Base-by-base conservation (phyloP, 2,797 vertebrate genomes). In the Channallabes apus region DNA sequence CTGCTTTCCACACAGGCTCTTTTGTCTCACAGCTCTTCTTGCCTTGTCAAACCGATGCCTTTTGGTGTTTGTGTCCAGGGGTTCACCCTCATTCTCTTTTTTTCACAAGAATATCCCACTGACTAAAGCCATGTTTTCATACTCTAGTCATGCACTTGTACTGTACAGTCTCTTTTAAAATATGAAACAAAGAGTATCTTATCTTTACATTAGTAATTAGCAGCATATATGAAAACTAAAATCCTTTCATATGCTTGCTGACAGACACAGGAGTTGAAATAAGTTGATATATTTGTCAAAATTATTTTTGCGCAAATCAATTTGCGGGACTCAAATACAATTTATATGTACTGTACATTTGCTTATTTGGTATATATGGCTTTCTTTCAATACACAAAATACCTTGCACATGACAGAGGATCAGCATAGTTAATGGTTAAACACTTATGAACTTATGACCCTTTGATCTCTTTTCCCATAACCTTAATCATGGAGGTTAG, bases 21-120 rank as follows among this genome's bases (percentile, higher is more conserved):
- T 88, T 86, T 88, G 88, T 84, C 32, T 82, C 35, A 24, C 80
- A 87, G 86, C 90, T 87, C 86, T 88, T 89, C 82, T 88, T 88
- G 87, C 59, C 84, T 68, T 80, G 89, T 91, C 91, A 90, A 87
- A 80, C 88, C 38, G 62, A 85, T 88, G 88, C 91, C 87, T 89
- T 90, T 90, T 90, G 80, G 67, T 87, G 86, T 80, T 88, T 89
- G 79, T 86, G 27, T 58, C 67, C 24, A 59, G 17, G 64, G 72
- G 72, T 82, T 77, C 77, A 77, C 54, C 41, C 51, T 75, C 38
- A 6, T 75, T 12, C 27, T 32, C 71, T 64, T 22, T 65, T 65
- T 22, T 65, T 65, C 71, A 32, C 71, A 62, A 51, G 14, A 83
- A 83, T 46, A 17, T 51, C 38, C n/a, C 38, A 51, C 27, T 54